A percentile compares a stretch with the other conserved stretches of the same genome.
Evolutionary conservation across 2,113 vertebrate species (phyloP).

Genomic region (Aegotheles bennettii): DNA sequence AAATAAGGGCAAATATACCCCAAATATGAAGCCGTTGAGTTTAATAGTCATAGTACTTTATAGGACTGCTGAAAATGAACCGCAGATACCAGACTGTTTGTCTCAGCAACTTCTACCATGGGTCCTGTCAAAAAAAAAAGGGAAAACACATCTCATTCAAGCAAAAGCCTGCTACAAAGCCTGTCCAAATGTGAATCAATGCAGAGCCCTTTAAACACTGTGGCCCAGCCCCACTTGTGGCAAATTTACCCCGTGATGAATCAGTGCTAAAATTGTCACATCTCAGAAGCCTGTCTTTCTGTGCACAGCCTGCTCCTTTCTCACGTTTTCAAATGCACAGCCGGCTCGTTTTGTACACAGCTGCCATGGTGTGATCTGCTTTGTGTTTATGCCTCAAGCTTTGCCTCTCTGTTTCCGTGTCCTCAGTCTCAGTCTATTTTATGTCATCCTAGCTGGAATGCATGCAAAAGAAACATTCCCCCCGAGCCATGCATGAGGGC

Average conservation of each 20-base stretch:
- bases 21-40: not conserved
- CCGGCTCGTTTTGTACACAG: conserved; percentile 9
- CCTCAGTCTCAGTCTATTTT: not conserved
- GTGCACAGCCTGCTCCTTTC: conserved; percentile 28
- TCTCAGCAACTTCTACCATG: not conserved
- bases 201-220: not conserved
- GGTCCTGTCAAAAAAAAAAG: not conserved
- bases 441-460: not conserved
- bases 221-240: not conserved
- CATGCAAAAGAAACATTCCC: not conserved
- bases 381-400: conserved; percentile 46
- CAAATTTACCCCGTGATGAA: not conserved
- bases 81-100: not conserved
- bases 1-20: not conserved
- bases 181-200: not conserved
- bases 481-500: not conserved
- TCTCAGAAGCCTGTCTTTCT: conserved; percentile 9
- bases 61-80: not conserved
- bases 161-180: not conserved
- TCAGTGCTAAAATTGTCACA: not conserved
- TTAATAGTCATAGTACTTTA: not conserved
- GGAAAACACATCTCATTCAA: not conserved
- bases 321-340: conserved; percentile 21
- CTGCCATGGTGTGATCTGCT: conserved; percentile 24
- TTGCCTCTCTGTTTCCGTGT: not conserved